Base-by-base conservation (phyloP, 2,113 vertebrate genomes). In the Sclerurus mexicanus region DNA sequence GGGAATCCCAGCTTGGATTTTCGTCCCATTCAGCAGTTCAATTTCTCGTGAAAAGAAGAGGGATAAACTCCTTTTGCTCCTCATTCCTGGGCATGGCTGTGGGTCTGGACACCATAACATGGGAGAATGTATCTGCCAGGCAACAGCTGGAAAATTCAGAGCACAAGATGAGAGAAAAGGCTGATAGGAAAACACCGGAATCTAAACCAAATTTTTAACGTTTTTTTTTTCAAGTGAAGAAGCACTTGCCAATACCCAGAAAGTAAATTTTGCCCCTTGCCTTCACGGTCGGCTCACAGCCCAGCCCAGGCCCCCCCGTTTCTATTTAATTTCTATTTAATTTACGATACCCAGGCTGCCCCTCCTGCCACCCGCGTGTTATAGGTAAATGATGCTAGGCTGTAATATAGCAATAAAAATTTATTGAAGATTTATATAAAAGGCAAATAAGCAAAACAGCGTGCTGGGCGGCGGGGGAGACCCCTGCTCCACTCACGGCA, bases 301-400 rank as follows among this genome's bases (percentile, higher is more conserved):
- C 0, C 7, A 27, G 19, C 18, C 44, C 31, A 0, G 1, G 12
- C 28, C 13, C 23, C 13, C 23, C 39, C 9, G 0, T 3, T 40
- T 21, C n/a, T 69, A 12, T 50, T 10, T 39, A 39, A 74, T 75
- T 35, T 58, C 55, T 20, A 2, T 47, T n/a, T 33, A 27, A 47
- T 12, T n/a, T 58, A 3, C 0, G 7, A 8, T 16, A 12, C 3
- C 10, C n/a, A 52, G 2, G 28, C 4, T 6, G 5, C 27, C 30
- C 6, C 40, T 14, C 40, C 40, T 15, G 40, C 12, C 40, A 42
- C 40, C 40, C 40, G 40, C n/a, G n/a, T n/a, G n/a, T n/a, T n/a
- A n/a, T n/a, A n/a, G n/a, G n/a, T n/a, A n/a, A n/a, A n/a, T n/a
- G n/a, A n/a, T n/a, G n/a, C n/a, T n/a, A n/a, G n/a, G n/a, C n/a